Evolutionary conservation across 2,113 vertebrate genomes (phyloP), one percentile per base, ranked within the genome.

Genomic region (Origma solitaria): DNA sequence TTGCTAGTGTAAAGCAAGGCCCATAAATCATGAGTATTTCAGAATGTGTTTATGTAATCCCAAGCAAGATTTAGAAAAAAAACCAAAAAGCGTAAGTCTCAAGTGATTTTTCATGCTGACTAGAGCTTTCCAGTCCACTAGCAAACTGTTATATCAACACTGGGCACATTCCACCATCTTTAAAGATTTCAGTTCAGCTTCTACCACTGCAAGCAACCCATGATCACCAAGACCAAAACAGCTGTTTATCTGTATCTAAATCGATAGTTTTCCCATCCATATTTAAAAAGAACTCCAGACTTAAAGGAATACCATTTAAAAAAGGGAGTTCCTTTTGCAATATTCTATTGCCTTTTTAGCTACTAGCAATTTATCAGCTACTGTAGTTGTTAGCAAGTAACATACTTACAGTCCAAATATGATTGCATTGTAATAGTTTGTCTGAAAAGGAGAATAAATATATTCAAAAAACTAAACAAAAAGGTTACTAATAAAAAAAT

Each of bases 81-180:
- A 16, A 53, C 7, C 16, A 16, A 23, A 45, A 23, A 18, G 8
- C 20, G 2, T 13, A 58, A 73, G 22, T n/a, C 54, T 94, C 47
- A 88, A 94, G 49, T 90, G 49, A 96, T 91, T 97, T 97, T 97
- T 94, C 97, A 96, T 81, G 87, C 66, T 66, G 44, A 96, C 94
- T 81, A 91, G 60, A 96, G 90, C 31, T 94, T 94, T 84, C 70
- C 87, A 75, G 28, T 71, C 61, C 38, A 92, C 97, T 97, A 97
- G 76, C 80, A 97, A 95, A 95, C 54, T 94, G 66, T 90, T 88
- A 60, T 33, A 95, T 77, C 96, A 97, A 79, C 50, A 91, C 0
- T 45, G 31, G 73, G 33, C 47, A 96, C 28, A 77, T 76, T 93
- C 77, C 28, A 92, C 33, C 92, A n/a, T 49, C 61, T 95, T 95